Conservation (phyloP, 2,888 invertebrate genomes). For the Eledona agricola region DNA sequence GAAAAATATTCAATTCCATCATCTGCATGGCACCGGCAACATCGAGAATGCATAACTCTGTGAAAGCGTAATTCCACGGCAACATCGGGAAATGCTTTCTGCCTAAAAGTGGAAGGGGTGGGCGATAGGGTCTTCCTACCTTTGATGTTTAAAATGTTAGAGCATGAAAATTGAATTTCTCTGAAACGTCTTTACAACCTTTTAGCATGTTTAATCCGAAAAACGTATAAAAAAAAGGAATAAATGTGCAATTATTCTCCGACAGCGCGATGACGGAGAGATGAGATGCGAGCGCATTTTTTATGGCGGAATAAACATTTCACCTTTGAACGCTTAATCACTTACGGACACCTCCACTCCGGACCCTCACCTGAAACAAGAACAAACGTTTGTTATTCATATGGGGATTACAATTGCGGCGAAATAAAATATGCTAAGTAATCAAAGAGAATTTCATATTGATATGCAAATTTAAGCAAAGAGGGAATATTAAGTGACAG, state of each 20-base stretch:
- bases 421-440: slow-evolving; percentile 36
- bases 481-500: slow-evolving; percentile 48
- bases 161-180: slow-evolving; percentile 57
- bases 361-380: slow-evolving; percentile 19
- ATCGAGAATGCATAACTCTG: slow-evolving; percentile 52
- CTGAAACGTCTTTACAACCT: slow-evolving; percentile 55
- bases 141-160: slow-evolving; percentile 55
- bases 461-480: slow-evolving; percentile 44
- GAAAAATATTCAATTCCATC: slow-evolving; percentile 49
- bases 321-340: slow-evolving; percentile 4
- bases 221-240: slow-evolving; percentile 53
- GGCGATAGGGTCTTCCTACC: slow-evolving; percentile 54
- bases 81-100: slow-evolving; percentile 39
- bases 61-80: slow-evolving; percentile 50
- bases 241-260: slow-evolving; percentile 54
- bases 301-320: slow-evolving; percentile 6
- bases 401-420: slow-evolving; percentile 8
- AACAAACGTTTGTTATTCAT: slow-evolving; percentile 10
- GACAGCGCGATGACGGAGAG: slow-evolving; percentile 9
- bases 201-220: slow-evolving; percentile 56
- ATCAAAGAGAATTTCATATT: slow-evolving; percentile 41
- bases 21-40: slow-evolving; percentile 47
- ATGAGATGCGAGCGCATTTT: slow-evolving; percentile 20
- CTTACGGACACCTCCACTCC: neutral
- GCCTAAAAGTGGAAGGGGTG: slow-evolving; percentile 47